Evolutionary conservation across 1,140 invertebrate genomes (phyloP), one percentile per base, ranked within the genome.

Genomic region (Lepidurus arcticus): DNA sequence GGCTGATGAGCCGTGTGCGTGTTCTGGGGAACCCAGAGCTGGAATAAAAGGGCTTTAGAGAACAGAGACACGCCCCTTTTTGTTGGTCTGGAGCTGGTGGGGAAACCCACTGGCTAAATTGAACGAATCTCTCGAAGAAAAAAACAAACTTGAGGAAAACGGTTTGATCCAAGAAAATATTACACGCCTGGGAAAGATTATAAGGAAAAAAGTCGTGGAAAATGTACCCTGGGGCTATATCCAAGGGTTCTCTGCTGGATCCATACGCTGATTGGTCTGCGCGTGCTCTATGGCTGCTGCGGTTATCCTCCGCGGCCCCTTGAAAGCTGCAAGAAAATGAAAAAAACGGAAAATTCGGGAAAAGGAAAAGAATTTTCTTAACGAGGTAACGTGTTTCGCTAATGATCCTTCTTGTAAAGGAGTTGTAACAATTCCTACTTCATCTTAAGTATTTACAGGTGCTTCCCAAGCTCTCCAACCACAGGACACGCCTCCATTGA

Each of bases 351-450:
- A 65, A 65, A 16, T n/a, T 21, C 47, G 45, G 3, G 10, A 7
- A 47, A 47, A 10, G 45, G 45, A 5, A 16, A 10, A 11, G 45
- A 47, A 47, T 34, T 34, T 34, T 34, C 53, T 9, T 65, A 65
- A 65, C 8, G 53, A 65, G 53, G 21, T 65, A n/a, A 9, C 53
- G 53, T 65, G 53, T 65, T 16, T n/a, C 53, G 6, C 53, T 65
- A 65, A 65, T 8, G 53, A 65, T 65, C 53, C 53, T 65, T 65
- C 53, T 65, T 65, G 53, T 65, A 65, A 65, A 7, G 53, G 21
- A 13, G 16, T 65, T 13, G 16, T 65, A 65, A 65, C 53, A 65
- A 13, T 65, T 13, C 53, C 16, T 21, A 9, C 53, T 21, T 7
- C 21, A 1, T 16, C 21, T 65, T 16, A 13, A 65, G 53, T 65